These are phyloP conservation scores for Pentalonia nigronervosa DNA, from an alignment of 1,140 invertebrate genomes.

Conservation along the genomic window DNA sequence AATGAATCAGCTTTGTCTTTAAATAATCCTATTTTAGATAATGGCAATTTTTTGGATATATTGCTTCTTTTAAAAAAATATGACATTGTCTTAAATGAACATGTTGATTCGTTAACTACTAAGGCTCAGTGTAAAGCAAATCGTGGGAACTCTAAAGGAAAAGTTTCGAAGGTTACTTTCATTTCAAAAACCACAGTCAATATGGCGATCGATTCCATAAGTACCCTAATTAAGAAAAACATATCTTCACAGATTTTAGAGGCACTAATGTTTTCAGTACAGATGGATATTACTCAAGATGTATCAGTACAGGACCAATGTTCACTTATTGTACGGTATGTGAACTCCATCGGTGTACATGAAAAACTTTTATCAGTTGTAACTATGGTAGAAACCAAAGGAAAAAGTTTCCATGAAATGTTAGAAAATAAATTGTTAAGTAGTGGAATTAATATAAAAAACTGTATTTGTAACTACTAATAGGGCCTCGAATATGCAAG, in stretches of 20 bases:
- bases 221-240: too few species aligned
- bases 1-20: too few species aligned
- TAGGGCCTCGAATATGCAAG: conserved; percentile 60
- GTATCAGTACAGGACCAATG: not conserved
- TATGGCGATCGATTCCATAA: not conserved
- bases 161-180: not conserved
- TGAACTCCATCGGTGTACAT: not conserved
- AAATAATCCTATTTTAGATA: not conserved
- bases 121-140: not conserved
- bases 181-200: not conserved
- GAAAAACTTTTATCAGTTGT: not conserved
- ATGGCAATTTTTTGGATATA: not conserved
- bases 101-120: not conserved
- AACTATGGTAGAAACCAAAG: not conserved
- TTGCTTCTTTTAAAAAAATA: not conserved
- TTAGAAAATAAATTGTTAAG: not conserved
- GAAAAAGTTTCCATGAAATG: not conserved
- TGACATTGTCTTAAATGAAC: not conserved
- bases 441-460: not conserved
- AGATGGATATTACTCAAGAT: not conserved
- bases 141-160: not conserved
- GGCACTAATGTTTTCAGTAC: not conserved
- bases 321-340: not conserved
- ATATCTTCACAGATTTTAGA: too few species aligned
- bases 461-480: conserved; percentile 51